These are phyloP conservation scores for Sycophila texana DNA, from an alignment of 2,888 invertebrate genomes.

Conservation along the genomic window DNA sequence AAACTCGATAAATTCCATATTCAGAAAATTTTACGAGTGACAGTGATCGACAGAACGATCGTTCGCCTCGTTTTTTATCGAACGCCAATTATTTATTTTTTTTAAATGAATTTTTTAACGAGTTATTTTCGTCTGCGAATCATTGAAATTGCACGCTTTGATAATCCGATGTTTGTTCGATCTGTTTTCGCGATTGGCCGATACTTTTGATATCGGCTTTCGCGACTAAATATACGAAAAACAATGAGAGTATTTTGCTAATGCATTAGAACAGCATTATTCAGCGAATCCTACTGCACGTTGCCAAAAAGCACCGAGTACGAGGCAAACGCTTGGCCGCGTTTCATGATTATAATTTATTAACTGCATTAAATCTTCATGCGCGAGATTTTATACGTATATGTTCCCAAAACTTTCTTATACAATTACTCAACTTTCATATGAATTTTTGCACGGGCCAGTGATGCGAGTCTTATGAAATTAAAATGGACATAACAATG, in stretches of 20 bases:
- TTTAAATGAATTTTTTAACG: no score
- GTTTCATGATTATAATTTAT: slow-evolving; percentile 42
- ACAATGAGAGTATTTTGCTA: slow-evolving; percentile 2
- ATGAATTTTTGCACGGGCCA: background rate
- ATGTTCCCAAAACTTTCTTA: slow-evolving; percentile 26
- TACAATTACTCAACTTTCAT: slow-evolving; percentile 34
- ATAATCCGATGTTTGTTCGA: no score
- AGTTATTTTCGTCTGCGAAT: no score
- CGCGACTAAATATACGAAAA: background rate
- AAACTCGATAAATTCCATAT: slow-evolving; percentile 47
- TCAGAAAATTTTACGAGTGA: background rate
- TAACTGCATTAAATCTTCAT: slow-evolving; percentile 25
- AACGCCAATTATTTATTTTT: background rate
- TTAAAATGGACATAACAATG: background rate
- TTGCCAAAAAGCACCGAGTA: slow-evolving; percentile 42
- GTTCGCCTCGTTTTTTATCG: background rate
- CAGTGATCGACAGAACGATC: slow-evolving; percentile 4
- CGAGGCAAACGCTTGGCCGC: slow-evolving; percentile 46
- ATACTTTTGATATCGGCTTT: background rate
- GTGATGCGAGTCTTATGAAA: background rate
- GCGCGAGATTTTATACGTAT: slow-evolving; percentile 16
- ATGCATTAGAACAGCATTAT: slow-evolving; percentile 33
- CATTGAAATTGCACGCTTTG: no score
- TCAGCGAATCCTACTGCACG: slow-evolving; percentile 19
- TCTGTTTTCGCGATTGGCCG: no score